These are phyloP conservation scores for Helicoverpa zea DNA, from an alignment of 1,140 invertebrate species.

Conservation along the genomic window DNA sequence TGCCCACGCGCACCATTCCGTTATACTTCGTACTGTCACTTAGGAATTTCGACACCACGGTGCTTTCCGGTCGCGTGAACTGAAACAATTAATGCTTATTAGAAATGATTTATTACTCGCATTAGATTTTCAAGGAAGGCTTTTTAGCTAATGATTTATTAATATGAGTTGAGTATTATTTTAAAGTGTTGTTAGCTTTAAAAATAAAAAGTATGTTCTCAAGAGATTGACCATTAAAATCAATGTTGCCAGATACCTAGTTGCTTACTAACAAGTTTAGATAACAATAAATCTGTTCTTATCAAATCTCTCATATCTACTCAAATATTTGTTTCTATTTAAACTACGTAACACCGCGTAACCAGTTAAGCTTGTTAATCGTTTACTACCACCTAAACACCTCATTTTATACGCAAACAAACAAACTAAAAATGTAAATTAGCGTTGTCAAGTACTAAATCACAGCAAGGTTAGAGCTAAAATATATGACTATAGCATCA, in stretches of 20 bases:
- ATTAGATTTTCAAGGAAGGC: constrained; percentile 11
- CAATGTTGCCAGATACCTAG: background rate
- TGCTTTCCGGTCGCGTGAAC: constrained; percentile 9
- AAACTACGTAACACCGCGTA: constrained; percentile 12
- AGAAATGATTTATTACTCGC: constrained; percentile 25
- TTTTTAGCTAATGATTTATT: background rate
- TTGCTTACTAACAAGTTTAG: too few relatives aligned
- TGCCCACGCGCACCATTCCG: constrained; percentile 41
- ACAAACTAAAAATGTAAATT: constrained; percentile 45
- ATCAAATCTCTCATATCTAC: too few relatives aligned
- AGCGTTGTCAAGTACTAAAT: constrained; percentile 28
- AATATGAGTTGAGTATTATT: background rate
- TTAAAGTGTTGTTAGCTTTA: background rate
- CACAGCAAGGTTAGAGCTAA: constrained; percentile 41
- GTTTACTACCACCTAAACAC: background rate
- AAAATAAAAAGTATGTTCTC: too few relatives aligned
- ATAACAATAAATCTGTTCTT: too few relatives aligned
- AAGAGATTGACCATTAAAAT: too few relatives aligned
- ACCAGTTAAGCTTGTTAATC: constrained; percentile 29
- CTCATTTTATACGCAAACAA: constrained; percentile 41
- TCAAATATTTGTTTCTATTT: too few relatives aligned
- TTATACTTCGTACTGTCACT: constrained; percentile 38
- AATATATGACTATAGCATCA: constrained; percentile 11
- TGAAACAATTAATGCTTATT: constrained; percentile 22
- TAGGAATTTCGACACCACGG: constrained; percentile 35